These are phyloP conservation scores for Xanthia togata DNA, from an alignment of 2,888 invertebrate genomes.

Conservation along the genomic window DNA sequence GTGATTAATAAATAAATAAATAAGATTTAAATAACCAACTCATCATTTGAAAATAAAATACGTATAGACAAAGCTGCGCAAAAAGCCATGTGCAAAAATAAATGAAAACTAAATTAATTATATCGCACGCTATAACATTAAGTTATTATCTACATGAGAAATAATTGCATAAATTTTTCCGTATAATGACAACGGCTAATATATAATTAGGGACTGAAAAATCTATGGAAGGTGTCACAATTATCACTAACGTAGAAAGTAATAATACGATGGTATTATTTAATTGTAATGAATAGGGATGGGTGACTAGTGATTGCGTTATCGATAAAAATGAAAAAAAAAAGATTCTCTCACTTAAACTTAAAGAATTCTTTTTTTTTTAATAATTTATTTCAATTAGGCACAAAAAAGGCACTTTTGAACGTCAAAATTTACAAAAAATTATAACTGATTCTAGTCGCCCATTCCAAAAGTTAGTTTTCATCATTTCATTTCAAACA, in stretches of 20 bases:
- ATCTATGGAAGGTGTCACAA: slow-evolving; percentile 50
- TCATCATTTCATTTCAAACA: not conserved
- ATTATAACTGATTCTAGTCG: too few species aligned
- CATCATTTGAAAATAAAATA: too few species aligned
- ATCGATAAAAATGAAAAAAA: slow-evolving; percentile 40
- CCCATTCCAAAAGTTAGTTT: too few species aligned
- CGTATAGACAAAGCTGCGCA: not conserved
- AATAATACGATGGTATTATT: slow-evolving; percentile 56
- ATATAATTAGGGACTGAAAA: slow-evolving; percentile 55
- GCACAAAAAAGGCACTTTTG: too few species aligned
- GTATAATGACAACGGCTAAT: slow-evolving; percentile 49
- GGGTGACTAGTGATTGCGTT: not conserved
- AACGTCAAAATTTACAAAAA: too few species aligned
- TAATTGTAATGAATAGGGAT: slow-evolving; percentile 58
- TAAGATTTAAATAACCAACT: too few species aligned
- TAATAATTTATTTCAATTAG: too few species aligned
- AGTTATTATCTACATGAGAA: slow-evolving; percentile 50
- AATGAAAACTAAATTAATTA: slow-evolving; percentile 47
- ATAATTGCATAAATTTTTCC: slow-evolving; percentile 40
- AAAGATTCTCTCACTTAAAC: not conserved
- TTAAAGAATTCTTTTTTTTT: too few species aligned
- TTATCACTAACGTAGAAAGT: slow-evolving; percentile 42
- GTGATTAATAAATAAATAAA: too few species aligned
- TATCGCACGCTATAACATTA: slow-evolving; percentile 37
- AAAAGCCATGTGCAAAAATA: slow-evolving; percentile 12